Evolutionary conservation across 2,888 invertebrate genomes (phyloP), one percentile per base, ranked within the genome.

Genomic region (Aquatica leii): DNA sequence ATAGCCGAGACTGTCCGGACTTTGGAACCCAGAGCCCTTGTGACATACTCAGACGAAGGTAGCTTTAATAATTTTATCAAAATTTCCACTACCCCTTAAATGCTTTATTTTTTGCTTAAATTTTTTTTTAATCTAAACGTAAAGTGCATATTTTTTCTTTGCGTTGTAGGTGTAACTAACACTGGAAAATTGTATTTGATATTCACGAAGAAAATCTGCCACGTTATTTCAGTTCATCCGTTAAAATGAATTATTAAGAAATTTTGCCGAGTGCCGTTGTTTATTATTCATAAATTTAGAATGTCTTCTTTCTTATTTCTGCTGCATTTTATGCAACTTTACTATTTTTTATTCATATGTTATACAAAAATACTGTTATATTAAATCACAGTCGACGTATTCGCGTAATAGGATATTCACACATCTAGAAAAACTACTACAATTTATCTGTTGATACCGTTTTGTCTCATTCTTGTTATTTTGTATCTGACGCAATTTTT

Each of bases 181-280:
- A 51, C 58, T 48, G 58, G 40, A 63, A 63, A 15, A 55, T 62
- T 55, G 54, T 40, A 54, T 60, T 62, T 61, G 64, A 67, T 67
- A 67, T 58, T 64, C 51, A 40, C 52, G 57, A 53, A 57, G 63
- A 57, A 59, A 64, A 65, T 64, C 57, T 57, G 50, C 58, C 53
- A 50, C 52, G 59, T 64, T 65, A 65, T 67, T 64, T 59, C 59
- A 64, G 55, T 53, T 64, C 64, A 61, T 67, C 64, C 67, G 64
- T 67, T 64, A 61, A 55, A 67, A 43, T 67, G 67, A 67, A 67
- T 67, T 67, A 67, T 67, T 67, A 65, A 67, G 54, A 40, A 62
- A 50, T 60, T 48, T 56, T 58, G 48, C 53, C 58, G 61, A 65
- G 60, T 59, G 55, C 64, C 35, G 31, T 59, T 64, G 31, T 67